Evolutionary conservation across 2,888 invertebrate genomes (phyloP).

Genomic region (Furcula furcula): DNA sequence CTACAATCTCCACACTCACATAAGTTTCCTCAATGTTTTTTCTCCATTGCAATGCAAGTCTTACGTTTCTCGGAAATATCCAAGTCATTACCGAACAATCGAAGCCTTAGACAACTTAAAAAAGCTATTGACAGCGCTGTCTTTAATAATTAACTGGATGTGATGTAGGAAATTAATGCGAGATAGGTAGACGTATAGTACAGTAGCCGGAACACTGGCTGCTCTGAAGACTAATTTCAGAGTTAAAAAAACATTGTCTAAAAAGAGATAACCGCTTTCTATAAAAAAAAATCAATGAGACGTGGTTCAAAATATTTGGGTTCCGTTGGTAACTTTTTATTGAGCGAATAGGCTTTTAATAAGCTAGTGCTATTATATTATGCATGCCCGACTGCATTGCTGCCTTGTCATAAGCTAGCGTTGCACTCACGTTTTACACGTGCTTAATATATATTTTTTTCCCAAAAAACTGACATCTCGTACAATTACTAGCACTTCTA

Average conservation of each 20-base stretch:
- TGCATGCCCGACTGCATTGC: too few relatives aligned
- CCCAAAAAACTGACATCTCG: too few relatives aligned
- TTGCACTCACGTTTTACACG: too few relatives aligned
- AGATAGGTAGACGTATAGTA: neutral
- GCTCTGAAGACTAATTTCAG: constrained; percentile 3
- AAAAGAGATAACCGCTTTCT: constrained; percentile 8
- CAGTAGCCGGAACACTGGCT: constrained; percentile 4
- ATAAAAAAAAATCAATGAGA: neutral
- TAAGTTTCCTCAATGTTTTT: neutral
- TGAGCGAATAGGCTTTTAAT: too few relatives aligned
- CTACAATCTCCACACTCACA: neutral
- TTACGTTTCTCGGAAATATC: neutral
- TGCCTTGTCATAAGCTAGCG: too few relatives aligned
- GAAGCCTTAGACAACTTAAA: neutral
- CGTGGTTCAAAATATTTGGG: neutral
- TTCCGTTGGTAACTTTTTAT: too few relatives aligned
- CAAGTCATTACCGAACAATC: constrained; percentile 2
- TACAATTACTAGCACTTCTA: too few relatives aligned
- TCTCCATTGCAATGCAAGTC: neutral
- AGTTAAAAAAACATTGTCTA: constrained; percentile 6
- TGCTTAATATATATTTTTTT: too few relatives aligned
- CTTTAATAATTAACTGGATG: constrained; percentile 1
- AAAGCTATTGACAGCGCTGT: constrained; percentile 1
- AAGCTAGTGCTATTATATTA: too few relatives aligned
- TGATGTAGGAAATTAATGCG: constrained; percentile 1